These are phyloP conservation scores for cat (Felis catus) DNA, from an alignment of 2,113 vertebrate species.

Conservation along the genomic window F.catus_Fca126_mat1.0 CM031417.1:97681501-97682000, in stretches of 20 bases:
- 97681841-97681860: not conserved
- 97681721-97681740: not conserved
- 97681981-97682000: not conserved
- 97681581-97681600: not conserved
- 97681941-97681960: not conserved
- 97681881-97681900: not conserved
- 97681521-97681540: not conserved
- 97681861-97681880: not conserved
- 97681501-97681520: not conserved
- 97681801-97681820: not conserved
- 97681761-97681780: not conserved
- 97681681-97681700: not conserved
- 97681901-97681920: not conserved
- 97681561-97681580: not conserved
- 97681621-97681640: not conserved
- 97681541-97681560: not conserved
- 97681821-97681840: not conserved
- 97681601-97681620: not conserved
- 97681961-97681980: not conserved
- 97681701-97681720: not conserved
- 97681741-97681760: too few relatives aligned
- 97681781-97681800: not conserved
- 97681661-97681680: not conserved
- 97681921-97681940: not conserved
- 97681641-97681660: constrained; percentile 23